Base-by-base conservation (phyloP, 2,888 invertebrate genomes). In the Hyposoter didymator region DNA sequence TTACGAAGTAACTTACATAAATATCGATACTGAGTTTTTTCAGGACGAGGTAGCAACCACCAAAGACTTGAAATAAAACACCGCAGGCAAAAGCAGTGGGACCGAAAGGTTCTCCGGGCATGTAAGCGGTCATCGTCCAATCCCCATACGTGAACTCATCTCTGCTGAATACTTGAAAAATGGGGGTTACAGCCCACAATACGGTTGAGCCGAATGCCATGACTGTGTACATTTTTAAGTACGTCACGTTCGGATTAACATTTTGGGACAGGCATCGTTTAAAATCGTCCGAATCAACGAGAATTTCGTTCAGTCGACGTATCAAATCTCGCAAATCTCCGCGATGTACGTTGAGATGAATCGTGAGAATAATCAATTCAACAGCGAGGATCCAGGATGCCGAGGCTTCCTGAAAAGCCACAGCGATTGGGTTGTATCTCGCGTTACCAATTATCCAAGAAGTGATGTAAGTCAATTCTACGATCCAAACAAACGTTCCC, bases 11-110 rank as follows among this genome's bases (percentile, higher is more conserved):
- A 52, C 89, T 89, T 7, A 87, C 79, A 45, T 91, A 91, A 19
- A 90, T 12, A 45, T 91, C 91, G 1, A 90, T 67, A 7, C 89
- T 59, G 12, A 78, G 78, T 66, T 91, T 91, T 39, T 88, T 89
- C 0, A 79, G 6, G 4, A 90, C 82, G 2, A 82, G 35, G 22
- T 83, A 87, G 0, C 47, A 4, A 0, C 76, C 10, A 10, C 87
- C 88, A 6, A 88, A 0, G 0, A 76, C 17, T 82, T 90, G 47
- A 0, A 90, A 17, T 0, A 88, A 0, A 5, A 85, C 74, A 0
- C 87, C 88, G 0, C 39, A 12, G 1, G 87, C 6, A 39, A 91
- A 91, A 62, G 85, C 17, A 1, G 1, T 35, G 0, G 8, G 6
- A 6, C 86, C 73, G 32, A 90, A 88, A 3, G 84, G 84, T 52